Evolutionary conservation across 2,797 vertebrate genomes (phyloP).

Genomic region (Sebastolobus alascanus): DNA sequence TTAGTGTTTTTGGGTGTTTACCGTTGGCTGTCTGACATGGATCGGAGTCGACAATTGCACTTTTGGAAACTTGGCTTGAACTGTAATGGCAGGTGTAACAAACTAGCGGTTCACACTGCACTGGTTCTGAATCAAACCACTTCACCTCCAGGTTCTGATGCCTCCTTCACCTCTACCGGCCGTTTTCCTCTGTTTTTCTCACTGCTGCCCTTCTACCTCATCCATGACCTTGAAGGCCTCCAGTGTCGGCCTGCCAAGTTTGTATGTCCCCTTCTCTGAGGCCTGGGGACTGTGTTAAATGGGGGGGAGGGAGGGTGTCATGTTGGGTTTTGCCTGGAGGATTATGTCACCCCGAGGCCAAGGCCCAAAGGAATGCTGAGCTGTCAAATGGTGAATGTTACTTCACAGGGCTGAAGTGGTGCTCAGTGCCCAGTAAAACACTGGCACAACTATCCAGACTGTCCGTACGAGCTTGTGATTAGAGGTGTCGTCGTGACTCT

Average conservation of each 20-base stretch:
- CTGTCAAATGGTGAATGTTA: constrained; percentile 56
- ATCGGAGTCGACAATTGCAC: no score
- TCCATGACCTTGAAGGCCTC: constrained; percentile 27
- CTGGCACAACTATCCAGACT: neutral
- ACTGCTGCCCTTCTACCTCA: neutral
- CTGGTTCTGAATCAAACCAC: neutral
- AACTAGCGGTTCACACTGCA: neutral
- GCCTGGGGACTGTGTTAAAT: constrained; percentile 12
- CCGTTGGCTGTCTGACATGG: no score
- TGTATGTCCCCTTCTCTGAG: constrained; percentile 9
- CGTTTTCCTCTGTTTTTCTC: neutral
- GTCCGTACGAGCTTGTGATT: neutral
- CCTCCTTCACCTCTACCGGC: neutral
- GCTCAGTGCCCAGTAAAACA: neutral
- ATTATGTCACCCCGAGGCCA: constrained; percentile 4
- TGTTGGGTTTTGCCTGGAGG: constrained; percentile 13
- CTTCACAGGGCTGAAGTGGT: constrained; percentile 16
- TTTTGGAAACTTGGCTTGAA: no score
- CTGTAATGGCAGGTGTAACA: neutral
- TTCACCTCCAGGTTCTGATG: neutral
- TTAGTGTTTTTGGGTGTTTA: no score
- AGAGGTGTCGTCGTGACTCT: no score
- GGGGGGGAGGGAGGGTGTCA: constrained; percentile 30
- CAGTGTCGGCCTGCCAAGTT: constrained; percentile 21
- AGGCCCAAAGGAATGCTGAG: constrained; percentile 56